Conservation (phyloP, 2,113 vertebrate genomes). For the Melanotaenia duboulayi region DNA sequence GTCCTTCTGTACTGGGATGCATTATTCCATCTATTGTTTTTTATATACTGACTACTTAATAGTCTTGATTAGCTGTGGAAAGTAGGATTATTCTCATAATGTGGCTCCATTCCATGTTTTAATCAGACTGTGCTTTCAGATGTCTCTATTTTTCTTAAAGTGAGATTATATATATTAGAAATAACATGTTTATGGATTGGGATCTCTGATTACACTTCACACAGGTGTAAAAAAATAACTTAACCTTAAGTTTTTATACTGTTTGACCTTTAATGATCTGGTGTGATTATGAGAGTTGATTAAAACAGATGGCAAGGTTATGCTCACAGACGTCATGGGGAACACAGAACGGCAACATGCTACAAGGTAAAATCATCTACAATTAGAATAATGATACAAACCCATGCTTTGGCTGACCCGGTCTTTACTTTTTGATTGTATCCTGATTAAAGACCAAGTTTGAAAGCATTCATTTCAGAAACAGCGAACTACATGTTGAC, state of each 20-base stretch:
- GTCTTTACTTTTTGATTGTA: constrained; percentile 46
- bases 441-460: constrained; percentile 63
- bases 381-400: constrained; percentile 36
- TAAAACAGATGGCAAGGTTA: background rate
- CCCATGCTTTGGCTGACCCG: background rate
- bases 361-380: constrained; percentile 19
- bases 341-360: constrained; percentile 4
- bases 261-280: background rate
- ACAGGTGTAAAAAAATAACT: background rate
- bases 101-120: no score
- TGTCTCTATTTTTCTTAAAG: background rate
- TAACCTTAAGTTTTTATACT: background rate
- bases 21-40: no score
- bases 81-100: no score
- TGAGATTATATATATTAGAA: background rate
- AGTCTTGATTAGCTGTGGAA: no score
- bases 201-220: background rate
- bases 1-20: no score
- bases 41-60: no score
- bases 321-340: background rate
- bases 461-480: constrained; percentile 30
- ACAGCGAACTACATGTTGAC: constrained; percentile 42
- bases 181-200: background rate
- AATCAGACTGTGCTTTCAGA: background rate
- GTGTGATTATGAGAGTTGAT: background rate